Evolutionary conservation across 1,140 invertebrate genomes (phyloP), one percentile per base, ranked within the genome.

Genomic region (Brachionus sp.): DNA sequence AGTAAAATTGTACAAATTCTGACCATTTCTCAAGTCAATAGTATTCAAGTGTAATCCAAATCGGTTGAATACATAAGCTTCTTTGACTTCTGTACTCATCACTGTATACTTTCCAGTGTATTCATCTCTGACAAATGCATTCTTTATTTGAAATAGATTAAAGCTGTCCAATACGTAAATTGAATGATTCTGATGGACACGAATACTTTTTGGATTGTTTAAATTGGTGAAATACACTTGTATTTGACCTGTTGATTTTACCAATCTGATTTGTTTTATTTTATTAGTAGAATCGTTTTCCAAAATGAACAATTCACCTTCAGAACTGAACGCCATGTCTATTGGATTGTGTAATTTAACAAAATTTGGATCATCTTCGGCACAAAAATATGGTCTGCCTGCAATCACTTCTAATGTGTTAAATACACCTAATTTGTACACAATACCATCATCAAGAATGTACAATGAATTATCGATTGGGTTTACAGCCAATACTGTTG

Each of bases 401-500:
- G 95, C 95, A 12, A 97, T 93, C 0, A 96, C 94, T 85, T 95
- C 94, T 0, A 98, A 93, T 42, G 95, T 90, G 86, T 96, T 86
- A 86, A 97, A 95, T 0, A 93, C 92, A 2, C 95, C 95, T 87
- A 98, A 90, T 86, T 95, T 94, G 0, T 97, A 90, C 0, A 98
- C 94, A 93, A 97, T 95, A 86, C 96, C 95, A 87, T 97, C 95
- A 86, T 98, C 96, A 62, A 98, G 94, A 83, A 98, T 95, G 87
- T 97, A 95, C 1, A 98, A 89, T 1, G 94, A 94, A 87, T 96
- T 95, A 87, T 98, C 95, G 46, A 98, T 89, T 0, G 95, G 95
- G 89, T 95, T 96, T 29, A 98, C 95, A 0, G 95, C 93, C 1
- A 98, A 88, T 86, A 95, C 94, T 0, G 95, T 97, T 0, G 96